These are phyloP conservation scores for Morpho helenor DNA, from an alignment of 2,888 invertebrate genomes.

Conservation along the genomic window DNA sequence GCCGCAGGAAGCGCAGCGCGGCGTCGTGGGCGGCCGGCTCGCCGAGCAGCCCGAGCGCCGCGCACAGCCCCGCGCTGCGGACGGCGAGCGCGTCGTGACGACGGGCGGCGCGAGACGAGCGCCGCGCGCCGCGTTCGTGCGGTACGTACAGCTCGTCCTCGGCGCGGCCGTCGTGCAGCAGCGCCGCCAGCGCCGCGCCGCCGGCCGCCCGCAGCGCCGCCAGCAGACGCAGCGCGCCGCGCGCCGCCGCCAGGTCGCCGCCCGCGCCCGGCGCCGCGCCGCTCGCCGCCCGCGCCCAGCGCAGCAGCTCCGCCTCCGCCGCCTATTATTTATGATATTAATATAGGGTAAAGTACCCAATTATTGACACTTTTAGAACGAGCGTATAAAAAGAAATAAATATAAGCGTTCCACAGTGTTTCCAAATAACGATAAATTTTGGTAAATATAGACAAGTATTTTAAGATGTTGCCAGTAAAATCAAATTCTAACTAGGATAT, in stretches of 20 bases:
- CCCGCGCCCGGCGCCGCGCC: constrained; percentile 20
- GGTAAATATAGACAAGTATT: no score
- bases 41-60: constrained; percentile 42
- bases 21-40: constrained; percentile 41
- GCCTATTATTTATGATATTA: no score
- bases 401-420: no score
- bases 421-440: no score
- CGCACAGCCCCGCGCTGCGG: constrained; percentile 13
- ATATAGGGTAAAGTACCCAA: no score
- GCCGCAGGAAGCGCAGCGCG: constrained; percentile 40
- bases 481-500: no score
- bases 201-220: constrained; percentile 26
- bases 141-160: constrained; percentile 17
- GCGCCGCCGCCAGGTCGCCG: constrained; percentile 19
- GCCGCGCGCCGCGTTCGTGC: not conserved
- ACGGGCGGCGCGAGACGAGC: not conserved
- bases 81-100: not conserved
- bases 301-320: constrained; percentile 12
- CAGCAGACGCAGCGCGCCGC: constrained; percentile 19
- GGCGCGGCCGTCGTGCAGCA: constrained; percentile 22
- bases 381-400: no score
- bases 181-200: constrained; percentile 21
- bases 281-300: constrained; percentile 13
- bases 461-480: no score
- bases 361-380: no score